Evolutionary conservation across 2,113 vertebrate species (phyloP), one percentile per base, ranked within the genome.

Genomic region (Pelvicachromis taeniatus): DNA sequence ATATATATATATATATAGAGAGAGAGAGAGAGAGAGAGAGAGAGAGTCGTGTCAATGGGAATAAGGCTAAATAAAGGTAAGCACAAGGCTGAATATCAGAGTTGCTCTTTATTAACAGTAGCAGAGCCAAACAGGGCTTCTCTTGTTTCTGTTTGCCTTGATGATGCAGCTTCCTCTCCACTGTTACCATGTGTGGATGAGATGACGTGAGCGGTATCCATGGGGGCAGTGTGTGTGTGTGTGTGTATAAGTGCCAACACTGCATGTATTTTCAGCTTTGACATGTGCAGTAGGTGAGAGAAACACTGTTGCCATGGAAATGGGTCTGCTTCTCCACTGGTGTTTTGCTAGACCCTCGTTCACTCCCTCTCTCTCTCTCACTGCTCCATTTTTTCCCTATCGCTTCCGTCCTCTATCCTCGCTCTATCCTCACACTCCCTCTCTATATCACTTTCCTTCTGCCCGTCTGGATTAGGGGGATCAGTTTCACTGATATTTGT

Each of bases 261-360:
- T 91, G 52, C 59, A 83, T 93, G 77, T 89, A 89, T 93, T 93
- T 95, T 83, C 80, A 91, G 85, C 88, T 86, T 78, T 88, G 81
- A 93, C 90, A 87, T 78, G 26, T 73, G 83, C 59, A 81, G 86
- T 52, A 90, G 84, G 89, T 88, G 85, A 90, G 31, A 89, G 83
- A 85, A 90, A 82, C 55, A 79, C 88, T 90, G 93, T 95, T 95
- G 91, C 93, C 87, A 95, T 95, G 94, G 94, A 88, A 92, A 94
- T 88, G 80, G 77, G 54, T 78, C 81, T 91, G 77, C 77, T 59
- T 87, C 90, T 88, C 48, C 81, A 80, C 87, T 70, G 65, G 54
- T 82, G 81, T 91, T 92, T 88, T 86, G 73, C 80, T 81, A 61
- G 70, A 78, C 19, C 23, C 33, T 16, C 45, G 52, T 31, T 52